These are phyloP conservation scores for Stratiomys singularior DNA, from an alignment of 2,888 invertebrate species.

Conservation along the genomic window DNA sequence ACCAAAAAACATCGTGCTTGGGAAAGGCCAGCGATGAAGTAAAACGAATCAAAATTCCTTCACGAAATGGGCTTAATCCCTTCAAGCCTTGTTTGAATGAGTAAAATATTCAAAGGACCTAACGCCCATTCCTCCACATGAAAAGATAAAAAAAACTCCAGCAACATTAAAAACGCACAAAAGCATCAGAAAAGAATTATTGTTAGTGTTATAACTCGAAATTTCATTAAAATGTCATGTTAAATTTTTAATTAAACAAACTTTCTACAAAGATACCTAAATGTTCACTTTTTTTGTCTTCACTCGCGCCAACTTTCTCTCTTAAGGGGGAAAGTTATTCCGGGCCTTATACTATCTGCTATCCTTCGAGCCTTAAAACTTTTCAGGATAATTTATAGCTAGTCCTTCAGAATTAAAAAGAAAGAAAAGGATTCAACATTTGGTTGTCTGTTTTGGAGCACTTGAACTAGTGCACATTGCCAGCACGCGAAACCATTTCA, in stretches of 20 bases:
- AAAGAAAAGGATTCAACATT: slow-evolving; percentile 19
- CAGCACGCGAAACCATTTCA: slow-evolving; percentile 19
- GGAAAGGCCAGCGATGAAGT: too few species aligned
- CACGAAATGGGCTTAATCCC: too few species aligned
- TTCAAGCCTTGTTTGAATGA: too few species aligned
- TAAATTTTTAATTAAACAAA: slow-evolving; percentile 31
- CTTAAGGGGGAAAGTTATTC: not conserved
- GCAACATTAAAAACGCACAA: too few species aligned
- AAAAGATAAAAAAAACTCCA: too few species aligned
- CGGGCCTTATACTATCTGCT: not conserved
- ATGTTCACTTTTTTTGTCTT: not conserved
- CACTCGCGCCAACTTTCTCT: not conserved
- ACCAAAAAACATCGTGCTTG: too few species aligned
- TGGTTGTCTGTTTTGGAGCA: not conserved
- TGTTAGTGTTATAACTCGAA: not conserved
- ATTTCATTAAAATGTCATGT: slow-evolving; percentile 23
- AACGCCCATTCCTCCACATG: too few species aligned
- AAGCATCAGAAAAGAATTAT: not conserved
- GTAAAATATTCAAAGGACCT: too few species aligned
- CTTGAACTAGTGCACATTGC: not conserved
- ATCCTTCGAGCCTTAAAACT: not conserved
- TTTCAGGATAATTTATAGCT: slow-evolving; percentile 28
- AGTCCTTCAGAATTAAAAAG: not conserved
- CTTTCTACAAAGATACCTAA: not conserved
- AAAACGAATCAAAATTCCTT: too few species aligned